Evolutionary conservation across 2,113 vertebrate genomes (phyloP), one percentile per base, ranked within the genome.

Genomic region (Perccottus glenii): DNA sequence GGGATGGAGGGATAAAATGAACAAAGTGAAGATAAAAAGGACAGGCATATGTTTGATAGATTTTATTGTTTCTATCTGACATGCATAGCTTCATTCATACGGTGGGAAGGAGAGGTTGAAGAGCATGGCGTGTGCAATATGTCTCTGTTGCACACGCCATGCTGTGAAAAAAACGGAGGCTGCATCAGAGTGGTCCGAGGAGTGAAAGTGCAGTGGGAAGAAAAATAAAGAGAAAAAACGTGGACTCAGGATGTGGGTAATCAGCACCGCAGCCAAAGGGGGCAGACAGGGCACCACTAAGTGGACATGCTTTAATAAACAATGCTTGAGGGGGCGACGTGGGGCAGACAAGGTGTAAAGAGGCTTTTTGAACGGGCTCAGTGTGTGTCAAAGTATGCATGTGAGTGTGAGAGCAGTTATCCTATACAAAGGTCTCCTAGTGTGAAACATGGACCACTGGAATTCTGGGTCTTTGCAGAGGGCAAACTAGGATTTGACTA

Each of bases 291-390:
- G 75, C 75, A 70, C 71, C 68, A 59, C 83, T 87, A 85, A 89
- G 83, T 86, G 87, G 83, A 89, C 78, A 49, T 82, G 83, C 85
- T 86, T 86, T 85, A 75, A 77, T 86, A 88, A 88, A 88, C 86
- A 89, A 89, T 86, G 82, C 76, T 76, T 70, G 80, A 72, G 68
- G 78, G 76, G 67, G 52, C 52, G 78, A 58, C 2, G 45, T 9
- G 73, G 70, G 73, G 73, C 76, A 71, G 86, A 71, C 77, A 82
- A 88, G 90, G 86, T 90, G 88, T 79, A 81, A 88, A 88, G 77
- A 75, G 62, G 81, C 53, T 60, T 68, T 49, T 69, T 84, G 82
- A 86, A 87, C 83, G 60, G 61, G 53, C 75, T 67, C 19, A 70
- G 47, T 85, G 78, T 88, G 38, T 74, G 73, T 67, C 65, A 66